phyloP scores from a whole-genome alignment of 1,140 invertebrate genomes.

The Cydia pomonella region DNA sequence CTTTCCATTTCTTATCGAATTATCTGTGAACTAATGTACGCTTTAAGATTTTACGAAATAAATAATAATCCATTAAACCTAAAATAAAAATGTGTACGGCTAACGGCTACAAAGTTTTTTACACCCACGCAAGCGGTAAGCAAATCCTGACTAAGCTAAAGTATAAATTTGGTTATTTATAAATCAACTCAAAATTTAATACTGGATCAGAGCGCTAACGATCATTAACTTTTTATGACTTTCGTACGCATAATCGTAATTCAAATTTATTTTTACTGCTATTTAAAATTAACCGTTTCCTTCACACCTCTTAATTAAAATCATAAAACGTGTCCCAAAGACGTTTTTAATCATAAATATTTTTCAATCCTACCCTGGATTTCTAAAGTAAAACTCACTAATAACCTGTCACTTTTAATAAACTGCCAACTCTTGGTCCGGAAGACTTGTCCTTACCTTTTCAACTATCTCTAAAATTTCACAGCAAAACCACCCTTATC shows the following conservation, averaged over 20 bases:
- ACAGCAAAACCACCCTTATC: background rate
- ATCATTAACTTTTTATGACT: no score
- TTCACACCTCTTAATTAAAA: conserved; percentile 19
- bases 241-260: conserved; percentile 4
- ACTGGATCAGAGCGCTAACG: no score
- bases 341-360: conserved; percentile 11
- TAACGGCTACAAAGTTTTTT: no score
- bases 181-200: no score
- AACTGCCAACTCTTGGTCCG: conserved; percentile 11
- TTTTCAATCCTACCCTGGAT: conserved; percentile 11
- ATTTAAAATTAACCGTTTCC: background rate
- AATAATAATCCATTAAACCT: background rate
- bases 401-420: conserved; percentile 32
- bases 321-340: background rate
- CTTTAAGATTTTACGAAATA: background rate
- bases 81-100: no score
- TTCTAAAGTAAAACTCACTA: conserved; percentile 18
- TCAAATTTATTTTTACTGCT: background rate
- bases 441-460: conserved; percentile 6
- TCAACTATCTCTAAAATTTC: background rate
- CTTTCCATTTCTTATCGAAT: conserved; percentile 20
- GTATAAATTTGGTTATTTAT: no score
- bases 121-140: no score
- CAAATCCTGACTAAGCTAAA: no score
- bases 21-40: background rate